Evolutionary conservation across 2,888 invertebrate genomes (phyloP).

Genomic region (Pantelozetes paolii): DNA sequence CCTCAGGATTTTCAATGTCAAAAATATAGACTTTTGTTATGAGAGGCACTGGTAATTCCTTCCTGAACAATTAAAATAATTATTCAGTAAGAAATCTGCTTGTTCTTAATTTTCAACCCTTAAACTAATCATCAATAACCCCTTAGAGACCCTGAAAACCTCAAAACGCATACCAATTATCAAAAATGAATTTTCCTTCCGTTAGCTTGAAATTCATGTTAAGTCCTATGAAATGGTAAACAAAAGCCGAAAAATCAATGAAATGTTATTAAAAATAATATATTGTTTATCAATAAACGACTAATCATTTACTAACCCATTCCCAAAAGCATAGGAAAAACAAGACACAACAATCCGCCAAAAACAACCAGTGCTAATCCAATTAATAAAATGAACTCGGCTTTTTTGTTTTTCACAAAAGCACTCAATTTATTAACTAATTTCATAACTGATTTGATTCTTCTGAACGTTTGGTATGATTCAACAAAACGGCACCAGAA

Average conservation of each 20-base stretch:
- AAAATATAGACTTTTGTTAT: background rate
- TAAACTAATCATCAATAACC: background rate
- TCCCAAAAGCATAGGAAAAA: background rate
- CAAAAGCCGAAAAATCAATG: background rate
- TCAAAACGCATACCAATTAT: background rate
- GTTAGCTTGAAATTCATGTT: background rate
- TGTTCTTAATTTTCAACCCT: background rate
- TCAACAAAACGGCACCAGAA: too few relatives aligned
- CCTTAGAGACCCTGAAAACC: too few relatives aligned
- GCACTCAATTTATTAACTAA: background rate
- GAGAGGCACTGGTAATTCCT: background rate
- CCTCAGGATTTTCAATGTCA: background rate
- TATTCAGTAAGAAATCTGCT: background rate
- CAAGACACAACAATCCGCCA: background rate
- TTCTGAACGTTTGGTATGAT: too few relatives aligned
- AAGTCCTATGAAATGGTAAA: background rate
- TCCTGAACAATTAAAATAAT: background rate
- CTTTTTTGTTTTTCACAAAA: background rate
- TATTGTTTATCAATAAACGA: background rate
- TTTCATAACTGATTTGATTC: too few relatives aligned
- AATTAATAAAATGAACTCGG: background rate
- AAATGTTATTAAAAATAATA: too few relatives aligned
- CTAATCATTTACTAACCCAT: background rate
- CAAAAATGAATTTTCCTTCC: background rate
- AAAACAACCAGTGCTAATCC: background rate